Percentiles rank a stretch among this genome's conserved stretches.
These are phyloP conservation scores for Phaonia tiefii DNA, from an alignment of 2,888 invertebrate species.

Conservation along the genomic window DNA sequence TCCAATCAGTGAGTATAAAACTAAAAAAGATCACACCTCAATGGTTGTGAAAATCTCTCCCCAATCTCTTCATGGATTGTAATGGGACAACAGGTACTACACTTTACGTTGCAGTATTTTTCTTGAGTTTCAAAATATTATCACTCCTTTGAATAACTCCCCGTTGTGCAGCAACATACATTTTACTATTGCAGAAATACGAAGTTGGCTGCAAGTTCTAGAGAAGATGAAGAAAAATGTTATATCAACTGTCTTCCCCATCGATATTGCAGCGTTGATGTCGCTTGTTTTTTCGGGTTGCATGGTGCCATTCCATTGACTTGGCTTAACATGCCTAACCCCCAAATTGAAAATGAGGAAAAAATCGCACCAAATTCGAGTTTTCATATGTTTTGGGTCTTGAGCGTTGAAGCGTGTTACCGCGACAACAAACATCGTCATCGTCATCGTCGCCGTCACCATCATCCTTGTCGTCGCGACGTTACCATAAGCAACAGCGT, in stretches of 20 bases:
- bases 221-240: background rate
- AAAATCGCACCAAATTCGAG: constrained; percentile 17
- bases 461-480: background rate
- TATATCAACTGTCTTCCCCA: constrained; percentile 15
- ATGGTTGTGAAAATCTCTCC: no score
- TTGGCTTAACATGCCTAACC: background rate
- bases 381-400: constrained; percentile 43
- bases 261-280: background rate
- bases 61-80: no score
- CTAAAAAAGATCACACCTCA: no score
- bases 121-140: background rate
- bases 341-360: constrained; percentile 20
- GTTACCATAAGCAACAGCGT: background rate
- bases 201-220: constrained; percentile 26
- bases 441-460: background rate
- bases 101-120: no score
- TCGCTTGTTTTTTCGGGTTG: background rate
- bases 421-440: constrained; percentile 29
- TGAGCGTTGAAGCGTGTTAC: constrained; percentile 35
- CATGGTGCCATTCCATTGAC: background rate
- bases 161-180: no score
- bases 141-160: no score
- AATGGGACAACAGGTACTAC: no score
- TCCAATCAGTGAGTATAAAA: no score
- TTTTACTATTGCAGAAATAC: constrained; percentile 22